Base-by-base conservation (phyloP, 1,140 invertebrate species). In the Araneus ventricosus region DNA sequence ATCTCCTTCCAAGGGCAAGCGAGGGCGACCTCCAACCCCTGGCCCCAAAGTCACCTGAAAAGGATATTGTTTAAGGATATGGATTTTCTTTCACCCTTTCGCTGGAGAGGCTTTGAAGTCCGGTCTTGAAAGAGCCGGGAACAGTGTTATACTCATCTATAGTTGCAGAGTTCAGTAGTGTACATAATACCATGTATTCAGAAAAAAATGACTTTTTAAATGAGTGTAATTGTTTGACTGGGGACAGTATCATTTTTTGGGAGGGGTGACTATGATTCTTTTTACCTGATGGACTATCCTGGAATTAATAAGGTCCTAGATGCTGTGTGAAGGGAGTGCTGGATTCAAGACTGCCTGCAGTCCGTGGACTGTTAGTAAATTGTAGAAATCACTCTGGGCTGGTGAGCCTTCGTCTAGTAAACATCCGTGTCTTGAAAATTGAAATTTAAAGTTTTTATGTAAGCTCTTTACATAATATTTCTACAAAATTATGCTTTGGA, bases 141-240 rank as follows among this genome's bases (percentile, higher is more conserved):
- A 37, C 70, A 75, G 30, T 75, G 70, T 34, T 37, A 34, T 75
- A 20, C 70, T 75, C 30, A 75, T 75, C 34, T 75, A 20, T 75
- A 75, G 70, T 75, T 75, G 17, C 24, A 75, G 27, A 75, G 30
- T 75, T 75, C 70, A 34, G 70, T 75, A 75, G 70, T 34, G 70
- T 75, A 75, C 70, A 75, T 75, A 52, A 52, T 67, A 75, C 70
- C 70, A 75, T 75, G 17, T 75, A 75, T 75, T 75, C 30, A 37
- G 30, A 75, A 37, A 20, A 20, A n/a, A 34, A 75, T 17, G 20
- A 37, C 20, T 34, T 34, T 70, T 75, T 75, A 75, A 75, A 34
- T 63, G 1, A 34, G 27, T 75, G 61, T 63, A 67, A 67, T 30
- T 67, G 27, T 22, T 63, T 67, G 27, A 67, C 63, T 67, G 24